Evolutionary conservation across 2,797 vertebrate genomes (phyloP).

Genomic region (Nothura maculosa): DNA sequence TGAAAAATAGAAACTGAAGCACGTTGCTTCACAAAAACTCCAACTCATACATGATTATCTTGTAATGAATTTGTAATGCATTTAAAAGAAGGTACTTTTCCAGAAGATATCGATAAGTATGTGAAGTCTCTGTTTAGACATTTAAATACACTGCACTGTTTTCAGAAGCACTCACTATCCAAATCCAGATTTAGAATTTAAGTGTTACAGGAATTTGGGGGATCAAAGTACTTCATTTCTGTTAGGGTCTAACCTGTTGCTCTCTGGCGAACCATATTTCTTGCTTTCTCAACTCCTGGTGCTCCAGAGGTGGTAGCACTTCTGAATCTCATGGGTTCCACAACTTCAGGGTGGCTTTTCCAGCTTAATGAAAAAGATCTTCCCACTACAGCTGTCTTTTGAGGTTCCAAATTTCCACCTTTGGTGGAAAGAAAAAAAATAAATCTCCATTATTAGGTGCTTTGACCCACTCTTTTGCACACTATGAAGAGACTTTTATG

Average conservation of each 20-base stretch:
- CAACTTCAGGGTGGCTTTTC: conserved; percentile 91
- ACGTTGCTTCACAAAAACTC: background rate
- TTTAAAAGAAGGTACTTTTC: background rate
- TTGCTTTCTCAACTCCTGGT: conserved; percentile 95
- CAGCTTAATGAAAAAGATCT: conserved; percentile 96
- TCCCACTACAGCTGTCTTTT: conserved; percentile 89
- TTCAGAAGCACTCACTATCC: background rate
- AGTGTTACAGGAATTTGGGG: background rate
- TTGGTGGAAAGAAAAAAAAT: conserved; percentile 29
- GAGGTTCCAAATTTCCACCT: conserved; percentile 90
- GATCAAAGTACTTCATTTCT: background rate
- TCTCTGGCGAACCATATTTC: conserved; percentile 93
- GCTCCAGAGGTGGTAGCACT: conserved; percentile 97
- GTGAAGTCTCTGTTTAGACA: background rate
- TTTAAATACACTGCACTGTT: background rate
- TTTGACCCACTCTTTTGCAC: accelerated
- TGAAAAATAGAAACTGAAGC: accelerated
- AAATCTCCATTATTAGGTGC: background rate
- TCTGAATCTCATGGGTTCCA: conserved; percentile 95
- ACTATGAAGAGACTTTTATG: background rate
- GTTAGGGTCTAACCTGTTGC: conserved; percentile 87
- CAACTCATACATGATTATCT: background rate
- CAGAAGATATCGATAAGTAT: accelerated
- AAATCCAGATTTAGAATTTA: background rate
- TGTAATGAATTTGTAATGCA: background rate